Base-by-base conservation (phyloP, 1,140 invertebrate species). In the Aethina tumida region DNA sequence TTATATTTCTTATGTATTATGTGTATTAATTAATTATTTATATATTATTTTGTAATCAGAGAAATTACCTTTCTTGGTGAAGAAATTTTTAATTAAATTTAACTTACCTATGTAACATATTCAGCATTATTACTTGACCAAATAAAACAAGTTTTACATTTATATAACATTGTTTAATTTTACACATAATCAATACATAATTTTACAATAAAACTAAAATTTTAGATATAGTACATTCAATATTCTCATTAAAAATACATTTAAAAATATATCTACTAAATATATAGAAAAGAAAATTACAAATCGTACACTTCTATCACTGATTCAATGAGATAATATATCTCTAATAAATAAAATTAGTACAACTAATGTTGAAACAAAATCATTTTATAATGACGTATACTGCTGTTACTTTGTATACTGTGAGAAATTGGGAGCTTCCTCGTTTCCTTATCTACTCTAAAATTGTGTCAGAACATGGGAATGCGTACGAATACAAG, bases 101-200 rank as follows among this genome's bases (percentile, higher is more conserved):
- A n/a, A n/a, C n/a, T n/a, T n/a, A n/a, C n/a, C n/a, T n/a, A n/a
- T n/a, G n/a, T n/a, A n/a, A n/a, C n/a, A n/a, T n/a, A n/a, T n/a
- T n/a, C n/a, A n/a, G n/a, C n/a, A n/a, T n/a, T n/a, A n/a, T n/a
- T n/a, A n/a, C n/a, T n/a, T n/a, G 24, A 13, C 4, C n/a, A 26
- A 26, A 26, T 26, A 26, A 26, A 26, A 26, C 2, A 10, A 13
- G 24, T 4, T 3, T 26, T 35, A 20, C 39, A 41, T 41, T 41
- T 41, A 41, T 41, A 30, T 31, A 41, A 41, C 39, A 41, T 41
- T 34, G n/a, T 41, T 41, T 34, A 35, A 39, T 39, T 39, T 19
- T 41, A 41, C 39, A 41, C 39, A 27, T 35, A 41, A 34, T 41
- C 39, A 41, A 31, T 35, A 32, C 32, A 41, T 41, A 41, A 41